phyloP scores from a whole-genome alignment of 2,113 vertebrate species.

The Oceanites oceanicus region DNA sequence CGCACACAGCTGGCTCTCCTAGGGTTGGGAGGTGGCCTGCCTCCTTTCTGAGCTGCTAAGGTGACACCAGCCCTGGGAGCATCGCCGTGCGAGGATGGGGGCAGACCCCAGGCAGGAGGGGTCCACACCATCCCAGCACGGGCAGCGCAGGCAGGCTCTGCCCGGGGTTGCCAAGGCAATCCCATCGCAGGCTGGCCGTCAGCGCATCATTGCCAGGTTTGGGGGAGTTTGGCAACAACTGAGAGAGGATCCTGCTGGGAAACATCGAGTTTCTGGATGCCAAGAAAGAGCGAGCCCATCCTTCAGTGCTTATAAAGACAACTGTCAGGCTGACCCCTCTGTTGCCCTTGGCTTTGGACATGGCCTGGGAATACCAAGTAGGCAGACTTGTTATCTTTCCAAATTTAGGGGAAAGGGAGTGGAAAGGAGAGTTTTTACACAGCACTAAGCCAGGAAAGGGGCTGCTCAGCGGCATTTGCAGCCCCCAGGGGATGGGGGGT shows the following conservation, averaged over 20 bases:
- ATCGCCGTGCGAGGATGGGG: not conserved
- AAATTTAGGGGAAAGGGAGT: not conserved
- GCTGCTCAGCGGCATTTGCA: not conserved
- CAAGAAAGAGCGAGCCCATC: constrained; percentile 24
- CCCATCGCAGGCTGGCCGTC: not conserved
- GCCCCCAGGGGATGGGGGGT: not conserved
- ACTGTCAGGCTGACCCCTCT: constrained; percentile 12
- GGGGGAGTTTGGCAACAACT: not conserved
- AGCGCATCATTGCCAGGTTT: not conserved
- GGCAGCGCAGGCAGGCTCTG: not conserved
- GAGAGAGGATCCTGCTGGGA: not conserved
- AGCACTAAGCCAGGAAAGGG: not conserved
- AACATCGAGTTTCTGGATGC: not conserved
- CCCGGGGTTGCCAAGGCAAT: not conserved
- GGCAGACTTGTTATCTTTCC: constrained; percentile 25
- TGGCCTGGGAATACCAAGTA: constrained; percentile 40
- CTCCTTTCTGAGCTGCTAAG: not conserved
- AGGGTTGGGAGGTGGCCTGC: not conserved
- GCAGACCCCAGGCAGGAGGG: fast-evolving
- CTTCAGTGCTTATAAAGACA: constrained; percentile 19
- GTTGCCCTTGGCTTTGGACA: not conserved
- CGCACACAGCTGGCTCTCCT: not conserved
- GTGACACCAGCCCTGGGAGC: not conserved
- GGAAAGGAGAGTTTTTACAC: not conserved
- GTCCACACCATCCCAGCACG: not conserved